Conservation (phyloP, 2,113 vertebrate genomes). For the Symphodus melops region DNA sequence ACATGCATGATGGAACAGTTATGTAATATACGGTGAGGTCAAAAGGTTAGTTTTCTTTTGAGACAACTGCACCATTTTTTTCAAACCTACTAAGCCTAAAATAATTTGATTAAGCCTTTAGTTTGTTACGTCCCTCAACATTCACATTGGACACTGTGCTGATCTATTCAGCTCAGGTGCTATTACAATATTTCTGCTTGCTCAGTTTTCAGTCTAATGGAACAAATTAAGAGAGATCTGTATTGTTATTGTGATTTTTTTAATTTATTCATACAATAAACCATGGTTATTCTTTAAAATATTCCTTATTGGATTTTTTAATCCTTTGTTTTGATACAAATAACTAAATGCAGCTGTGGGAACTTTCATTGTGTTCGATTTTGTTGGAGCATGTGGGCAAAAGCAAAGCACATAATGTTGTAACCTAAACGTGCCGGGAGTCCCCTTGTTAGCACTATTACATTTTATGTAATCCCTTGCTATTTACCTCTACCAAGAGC, state of each 20-base stretch:
- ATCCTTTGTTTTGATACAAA: too few relatives aligned
- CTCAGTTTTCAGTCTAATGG: too few relatives aligned
- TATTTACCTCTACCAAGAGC: conserved; percentile 26
- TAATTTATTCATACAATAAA: too few relatives aligned
- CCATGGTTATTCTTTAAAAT: too few relatives aligned
- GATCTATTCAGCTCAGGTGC: neutral
- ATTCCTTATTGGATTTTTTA: too few relatives aligned
- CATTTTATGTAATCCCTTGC: conserved; percentile 29
- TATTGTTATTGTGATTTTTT: too few relatives aligned
- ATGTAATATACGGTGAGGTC: conserved; percentile 25
- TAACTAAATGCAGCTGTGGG: too few relatives aligned
- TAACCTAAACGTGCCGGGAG: neutral
- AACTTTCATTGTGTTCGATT: too few relatives aligned
- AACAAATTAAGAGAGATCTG: too few relatives aligned
- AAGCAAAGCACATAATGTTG: neutral
- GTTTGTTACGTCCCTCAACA: neutral
- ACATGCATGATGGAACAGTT: conserved; percentile 10
- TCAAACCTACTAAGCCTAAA: neutral
- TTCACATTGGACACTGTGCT: neutral
- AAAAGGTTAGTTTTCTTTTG: neutral
- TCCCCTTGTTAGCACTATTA: neutral
- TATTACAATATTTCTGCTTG: neutral
- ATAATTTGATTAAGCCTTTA: neutral
- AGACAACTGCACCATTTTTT: neutral
- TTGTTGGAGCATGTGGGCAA: too few relatives aligned